These are phyloP conservation scores for Eilema sororculum DNA, from an alignment of 2,888 invertebrate species.

Conservation along the genomic window DNA sequence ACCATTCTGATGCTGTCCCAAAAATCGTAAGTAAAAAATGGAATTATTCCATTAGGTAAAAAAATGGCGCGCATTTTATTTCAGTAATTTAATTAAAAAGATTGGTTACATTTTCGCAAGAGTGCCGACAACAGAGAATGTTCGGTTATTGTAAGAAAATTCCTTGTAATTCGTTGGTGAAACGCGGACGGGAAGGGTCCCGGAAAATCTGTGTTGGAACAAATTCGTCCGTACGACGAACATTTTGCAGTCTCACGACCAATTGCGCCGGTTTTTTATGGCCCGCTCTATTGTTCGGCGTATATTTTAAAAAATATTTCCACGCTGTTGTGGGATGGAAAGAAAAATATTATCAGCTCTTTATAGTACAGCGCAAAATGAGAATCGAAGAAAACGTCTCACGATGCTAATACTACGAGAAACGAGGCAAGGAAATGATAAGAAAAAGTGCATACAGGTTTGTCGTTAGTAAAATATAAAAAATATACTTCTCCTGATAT, in stretches of 20 bases:
- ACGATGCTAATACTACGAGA: background rate
- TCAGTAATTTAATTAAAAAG: slow-evolving; percentile 72
- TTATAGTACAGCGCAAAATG: slow-evolving; percentile 32
- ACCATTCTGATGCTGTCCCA: slow-evolving; percentile 20
- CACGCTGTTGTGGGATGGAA: slow-evolving; percentile 41
- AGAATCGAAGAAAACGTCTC: slow-evolving; percentile 13
- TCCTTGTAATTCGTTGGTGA: slow-evolving; percentile 59
- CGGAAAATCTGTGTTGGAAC: slow-evolving; percentile 61
- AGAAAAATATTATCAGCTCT: slow-evolving; percentile 39
- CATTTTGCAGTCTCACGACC: slow-evolving; percentile 62
- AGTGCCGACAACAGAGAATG: slow-evolving; percentile 58
- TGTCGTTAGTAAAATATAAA: background rate
- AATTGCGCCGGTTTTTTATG: slow-evolving; percentile 65
- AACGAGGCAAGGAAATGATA: background rate
- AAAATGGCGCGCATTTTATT: slow-evolving; percentile 52
- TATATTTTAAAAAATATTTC: slow-evolving; percentile 59
- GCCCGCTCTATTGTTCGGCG: slow-evolving; percentile 57
- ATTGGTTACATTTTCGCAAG: slow-evolving; percentile 63
- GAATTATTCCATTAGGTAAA: slow-evolving; percentile 48
- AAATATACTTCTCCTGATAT: background rate
- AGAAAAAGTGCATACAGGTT: background rate
- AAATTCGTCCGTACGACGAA: slow-evolving; percentile 61
- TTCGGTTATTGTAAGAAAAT: slow-evolving; percentile 66
- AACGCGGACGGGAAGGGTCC: slow-evolving; percentile 39
- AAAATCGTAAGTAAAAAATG: slow-evolving; percentile 43